phyloP scores from a whole-genome alignment of 2,888 invertebrate genomes.

The Diarsia dahlii region DNA sequence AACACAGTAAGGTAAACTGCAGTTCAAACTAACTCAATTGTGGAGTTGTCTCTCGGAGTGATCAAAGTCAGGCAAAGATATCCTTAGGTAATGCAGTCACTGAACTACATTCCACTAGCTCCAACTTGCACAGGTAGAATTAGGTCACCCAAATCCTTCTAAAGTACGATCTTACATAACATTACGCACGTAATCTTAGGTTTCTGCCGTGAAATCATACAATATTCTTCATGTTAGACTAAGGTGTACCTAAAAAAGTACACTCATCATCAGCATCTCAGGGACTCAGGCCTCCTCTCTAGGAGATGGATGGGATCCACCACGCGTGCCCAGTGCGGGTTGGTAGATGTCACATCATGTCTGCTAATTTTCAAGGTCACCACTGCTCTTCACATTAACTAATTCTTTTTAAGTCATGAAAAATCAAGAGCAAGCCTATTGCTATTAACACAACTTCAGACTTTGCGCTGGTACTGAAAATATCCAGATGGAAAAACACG shows the following conservation, averaged over 20 bases:
- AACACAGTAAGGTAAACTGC: not conserved
- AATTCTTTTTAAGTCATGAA: too few relatives aligned
- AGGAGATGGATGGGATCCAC: too few relatives aligned
- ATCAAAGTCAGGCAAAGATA: conserved; percentile 10
- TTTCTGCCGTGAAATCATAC: not conserved
- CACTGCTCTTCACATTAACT: too few relatives aligned
- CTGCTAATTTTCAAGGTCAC: too few relatives aligned
- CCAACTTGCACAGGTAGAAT: not conserved
- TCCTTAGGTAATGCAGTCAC: not conserved
- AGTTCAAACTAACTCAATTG: conserved; percentile 10
- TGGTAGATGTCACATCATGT: too few relatives aligned
- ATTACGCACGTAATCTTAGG: not conserved
- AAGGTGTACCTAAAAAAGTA: not conserved
- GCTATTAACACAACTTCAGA: too few relatives aligned
- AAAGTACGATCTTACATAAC: not conserved
- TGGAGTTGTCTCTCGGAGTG: conserved; percentile 10
- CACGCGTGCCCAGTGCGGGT: too few relatives aligned
- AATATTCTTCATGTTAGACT: not conserved
- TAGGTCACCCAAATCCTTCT: not conserved
- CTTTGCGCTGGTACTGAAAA: not conserved
- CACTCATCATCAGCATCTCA: not conserved
- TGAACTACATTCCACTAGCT: not conserved
- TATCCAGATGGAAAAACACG: not conserved
- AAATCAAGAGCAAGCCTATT: too few relatives aligned
- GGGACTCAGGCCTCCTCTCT: too few relatives aligned